Base-by-base conservation (phyloP, 2,113 vertebrate genomes). In the Trematomus loennbergii region DNA sequence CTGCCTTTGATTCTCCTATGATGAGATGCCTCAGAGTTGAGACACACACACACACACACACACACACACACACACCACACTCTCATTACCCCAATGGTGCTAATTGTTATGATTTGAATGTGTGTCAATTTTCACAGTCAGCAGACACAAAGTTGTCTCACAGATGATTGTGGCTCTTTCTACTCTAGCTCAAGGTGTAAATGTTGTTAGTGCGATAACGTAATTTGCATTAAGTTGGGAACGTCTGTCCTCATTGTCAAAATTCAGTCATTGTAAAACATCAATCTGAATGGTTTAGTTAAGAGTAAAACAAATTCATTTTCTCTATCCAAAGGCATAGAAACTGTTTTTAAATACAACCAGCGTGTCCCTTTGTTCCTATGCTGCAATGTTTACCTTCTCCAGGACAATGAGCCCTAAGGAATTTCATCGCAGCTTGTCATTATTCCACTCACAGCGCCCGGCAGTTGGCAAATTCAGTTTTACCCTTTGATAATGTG, bases 401-500 rank as follows among this genome's bases (percentile, higher is more conserved):
- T 67, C 73, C 66, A 50, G 81, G 85, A 83, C 78, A 65, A 12
- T 18, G 66, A 81, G 62, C 89, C 75, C 75, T 58, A 50, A 86
- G 85, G 87, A 85, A 82, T 91, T 88, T 89, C 75, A 89, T 86
- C 71, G 60, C 89, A 90, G 89, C 91, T 90, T 84, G 87, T 91
- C 89, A 90, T 90, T 91, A 94, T 93, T 92, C 91, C 52, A 48
- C 81, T 83, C 90, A 77, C 85, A 81, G 66, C 72, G 16, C 87
- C 77, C 55, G 3, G 85, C 91, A 93, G 89, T 89, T 87, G 89
- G 91, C 83, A 90, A 91, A 91, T 88, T 91, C 89, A 79, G 76
- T 87, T 88, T 85, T 85, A 80, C 82, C 88, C 88, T 93, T 92
- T 94, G 91, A 92, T 94, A 93, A 88, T 88, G 87, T 87, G 87